phyloP scores from a whole-genome alignment of 2,797 vertebrate genomes.

The Galagoides demidoff region DNA sequence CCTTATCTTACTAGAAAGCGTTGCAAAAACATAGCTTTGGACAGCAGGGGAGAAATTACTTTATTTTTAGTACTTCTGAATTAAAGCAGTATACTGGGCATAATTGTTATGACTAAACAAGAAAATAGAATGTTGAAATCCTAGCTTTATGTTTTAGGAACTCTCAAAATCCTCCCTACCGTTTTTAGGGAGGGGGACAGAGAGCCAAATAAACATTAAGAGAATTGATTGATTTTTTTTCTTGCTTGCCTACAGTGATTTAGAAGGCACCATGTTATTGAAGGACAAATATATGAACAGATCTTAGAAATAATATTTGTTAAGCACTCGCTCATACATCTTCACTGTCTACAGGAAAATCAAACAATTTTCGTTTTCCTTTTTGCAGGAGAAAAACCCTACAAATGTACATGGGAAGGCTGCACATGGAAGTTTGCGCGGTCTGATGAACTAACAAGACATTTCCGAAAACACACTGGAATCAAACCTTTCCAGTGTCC shows the following conservation, averaged over 20 bases:
- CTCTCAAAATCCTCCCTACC: not conserved
- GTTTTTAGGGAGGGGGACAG: not conserved
- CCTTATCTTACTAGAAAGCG: not conserved
- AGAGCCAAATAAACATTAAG: not conserved
- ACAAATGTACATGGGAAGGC: slow-evolving; percentile 98
- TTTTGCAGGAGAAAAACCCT: slow-evolving; percentile 96
- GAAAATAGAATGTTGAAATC: not conserved
- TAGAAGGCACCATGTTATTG: not conserved
- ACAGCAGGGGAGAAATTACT: not conserved
- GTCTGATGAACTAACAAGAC: slow-evolving; percentile 98
- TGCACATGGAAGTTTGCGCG: slow-evolving; percentile 99
- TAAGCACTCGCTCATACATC: not conserved
- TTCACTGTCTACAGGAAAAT: not conserved
- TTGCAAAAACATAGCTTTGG: not conserved
- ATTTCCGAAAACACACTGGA: slow-evolving; percentile 99
- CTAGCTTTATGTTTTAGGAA: not conserved
- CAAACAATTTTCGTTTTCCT: slow-evolving; percentile 41
- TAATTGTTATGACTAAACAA: not conserved
- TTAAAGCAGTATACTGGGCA: not conserved
- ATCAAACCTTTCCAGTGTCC: slow-evolving; percentile 99
- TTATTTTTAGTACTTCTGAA: not conserved
- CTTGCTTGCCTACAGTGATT: not conserved
- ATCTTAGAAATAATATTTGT: not conserved
- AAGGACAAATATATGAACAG: not conserved
- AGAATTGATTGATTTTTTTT: not conserved